Base-by-base conservation (phyloP, 2,797 vertebrate genomes). In the Morelia viridis region DNA sequence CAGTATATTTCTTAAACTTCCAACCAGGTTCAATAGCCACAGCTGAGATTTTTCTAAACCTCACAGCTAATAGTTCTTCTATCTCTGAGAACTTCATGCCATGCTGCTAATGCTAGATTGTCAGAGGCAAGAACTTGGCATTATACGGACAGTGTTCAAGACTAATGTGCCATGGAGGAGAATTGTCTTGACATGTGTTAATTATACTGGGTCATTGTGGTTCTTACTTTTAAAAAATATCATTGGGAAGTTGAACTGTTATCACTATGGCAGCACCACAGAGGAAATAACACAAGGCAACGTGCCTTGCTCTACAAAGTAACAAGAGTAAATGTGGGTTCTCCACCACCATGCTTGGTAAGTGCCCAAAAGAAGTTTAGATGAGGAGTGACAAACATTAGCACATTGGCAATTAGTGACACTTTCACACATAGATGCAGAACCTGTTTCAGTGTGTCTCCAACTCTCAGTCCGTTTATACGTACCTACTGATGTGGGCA, bases 401-500 rank as follows among this genome's bases (percentile, higher is more conserved):
- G 71, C 91, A 92, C 50, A 56, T 80, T 61, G 10, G 24, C 58
- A 11, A 17, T 28, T n/a, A 88, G 41, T 46, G 46, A 11, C 85
- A 9, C 64, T n/a, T 58, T 7, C 13, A 13, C 8, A 35, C 46
- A 12, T 31, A 61, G 56, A 22, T 15, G 17, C 9, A 80, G 8
- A 46, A 11, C 35, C 10, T 35, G 3, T 80, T 80, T 19, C 46
- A 9, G 19, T 46, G 35, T 8, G 19, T 80, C 71, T 80, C 35
- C 17, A 1, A 41, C 68, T 76, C 19, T 19, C 71, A 24, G 4
- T 76, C 50, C 35, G 91, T 90, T 91, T 91, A 91, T 95, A 97
- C 97, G 28, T 97, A 99, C 99, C 99, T 57, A 98, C 98, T 15
- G 98, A 99, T 6, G 98, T 98, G 24, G 99, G 98, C 98, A 99